Evolutionary conservation across 64 coral and sea anemone species (phyloP).

Genomic region (Actinia tenebrosa): DNA sequence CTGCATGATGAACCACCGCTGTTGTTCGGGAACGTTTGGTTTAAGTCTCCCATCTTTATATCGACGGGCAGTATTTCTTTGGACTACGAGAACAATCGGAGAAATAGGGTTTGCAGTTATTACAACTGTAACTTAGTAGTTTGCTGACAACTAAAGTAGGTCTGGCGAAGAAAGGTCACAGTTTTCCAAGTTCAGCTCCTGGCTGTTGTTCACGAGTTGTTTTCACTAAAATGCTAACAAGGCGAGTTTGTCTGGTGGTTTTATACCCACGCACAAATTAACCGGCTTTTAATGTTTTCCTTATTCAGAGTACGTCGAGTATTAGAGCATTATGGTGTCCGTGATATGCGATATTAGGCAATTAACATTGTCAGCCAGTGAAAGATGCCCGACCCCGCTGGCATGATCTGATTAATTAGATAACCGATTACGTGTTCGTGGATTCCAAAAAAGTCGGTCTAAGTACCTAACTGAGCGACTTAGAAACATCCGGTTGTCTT

Average conservation of each 20-base stretch:
- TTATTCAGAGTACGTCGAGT: conserved; percentile 22
- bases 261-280: conserved; percentile 25
- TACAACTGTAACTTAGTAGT: neutral
- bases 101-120: too few species aligned
- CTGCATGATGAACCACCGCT: neutral
- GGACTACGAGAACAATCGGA: neutral
- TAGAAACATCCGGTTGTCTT: conserved; percentile 19
- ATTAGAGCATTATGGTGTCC: conserved; percentile 1
- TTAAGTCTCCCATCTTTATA: neutral
- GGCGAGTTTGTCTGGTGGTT: neutral
- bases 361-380: conserved; percentile 41
- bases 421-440: conserved; percentile 21
- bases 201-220: neutral
- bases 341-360: conserved; percentile 40
- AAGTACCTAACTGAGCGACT: conserved; percentile 21
- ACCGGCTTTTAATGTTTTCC: conserved; percentile 17
- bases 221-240: conserved; percentile 8
- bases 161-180: neutral
- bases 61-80: neutral
- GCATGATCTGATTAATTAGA: conserved; percentile 31
- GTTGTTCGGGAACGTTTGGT: neutral
- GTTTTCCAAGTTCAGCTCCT: neutral
- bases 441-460: conserved; percentile 6
- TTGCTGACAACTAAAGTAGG: neutral
- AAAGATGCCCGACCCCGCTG: conserved; percentile 25